These are phyloP conservation scores for Drosophila sproati DNA, from an alignment of 1,140 invertebrate genomes.

Conservation along the genomic window DNA sequence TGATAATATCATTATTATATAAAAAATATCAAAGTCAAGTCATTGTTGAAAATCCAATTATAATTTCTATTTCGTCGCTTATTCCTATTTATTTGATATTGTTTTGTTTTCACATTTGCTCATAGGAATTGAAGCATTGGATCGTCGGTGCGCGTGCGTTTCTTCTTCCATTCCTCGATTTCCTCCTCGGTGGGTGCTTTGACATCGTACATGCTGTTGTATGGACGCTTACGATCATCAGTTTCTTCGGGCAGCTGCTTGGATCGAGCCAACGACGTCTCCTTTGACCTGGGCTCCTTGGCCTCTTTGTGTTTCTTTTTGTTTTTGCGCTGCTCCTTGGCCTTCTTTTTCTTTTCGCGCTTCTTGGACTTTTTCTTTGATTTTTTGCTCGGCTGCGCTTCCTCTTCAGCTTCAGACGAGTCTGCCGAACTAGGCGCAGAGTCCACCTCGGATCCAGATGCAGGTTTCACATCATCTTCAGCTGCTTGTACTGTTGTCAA, in stretches of 20 bases:
- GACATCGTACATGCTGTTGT: slow-evolving; percentile 94
- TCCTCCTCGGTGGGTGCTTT: slow-evolving; percentile 95
- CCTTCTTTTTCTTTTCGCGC: slow-evolving; percentile 86
- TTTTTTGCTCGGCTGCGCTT: slow-evolving; percentile 85
- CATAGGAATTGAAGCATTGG: slow-evolving; percentile 93
- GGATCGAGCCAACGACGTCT: slow-evolving; percentile 85
- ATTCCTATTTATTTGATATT: neutral
- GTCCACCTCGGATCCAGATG: slow-evolving; percentile 72
- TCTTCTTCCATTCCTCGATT: slow-evolving; percentile 96
- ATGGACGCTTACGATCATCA: slow-evolving; percentile 95
- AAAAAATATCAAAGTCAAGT: no score
- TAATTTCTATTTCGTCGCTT: neutral
- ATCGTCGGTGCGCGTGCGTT: slow-evolving; percentile 93
- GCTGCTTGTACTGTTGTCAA: slow-evolving; percentile 9
- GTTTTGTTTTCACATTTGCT: neutral
- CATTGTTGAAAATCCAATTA: no score
- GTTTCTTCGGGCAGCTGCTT: slow-evolving; percentile 87
- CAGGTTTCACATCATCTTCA: slow-evolving; percentile 29
- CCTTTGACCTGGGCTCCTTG: slow-evolving; percentile 81
- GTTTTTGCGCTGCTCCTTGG: slow-evolving; percentile 81
- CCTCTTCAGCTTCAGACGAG: slow-evolving; percentile 75
- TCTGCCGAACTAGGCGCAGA: slow-evolving; percentile 58
- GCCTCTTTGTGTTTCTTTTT: slow-evolving; percentile 85
- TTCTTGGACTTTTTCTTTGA: slow-evolving; percentile 90
- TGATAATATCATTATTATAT: no score